Evolutionary conservation across 2,113 vertebrate species (phyloP), one percentile per base, ranked within the genome.

Genomic region (Eurystomus gularis): DNA sequence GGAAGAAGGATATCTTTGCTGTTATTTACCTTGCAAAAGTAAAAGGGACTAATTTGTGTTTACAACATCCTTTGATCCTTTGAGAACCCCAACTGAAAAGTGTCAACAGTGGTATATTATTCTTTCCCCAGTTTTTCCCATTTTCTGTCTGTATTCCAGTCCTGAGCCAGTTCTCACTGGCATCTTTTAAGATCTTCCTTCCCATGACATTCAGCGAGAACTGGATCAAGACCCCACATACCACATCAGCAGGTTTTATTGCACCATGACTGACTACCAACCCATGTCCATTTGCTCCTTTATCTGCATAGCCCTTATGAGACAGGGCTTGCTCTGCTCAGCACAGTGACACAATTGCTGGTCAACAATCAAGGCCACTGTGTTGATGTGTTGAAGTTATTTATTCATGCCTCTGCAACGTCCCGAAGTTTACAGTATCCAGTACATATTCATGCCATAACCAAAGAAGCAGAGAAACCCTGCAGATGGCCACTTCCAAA

Each of bases 271-370:
- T 1, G 3, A 28, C 0, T 1, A 44, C 24, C 19, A 66, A 7
- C 3, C 12, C 60, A n/a, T 28, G 7, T 24, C 6, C 2, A 0
- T 26, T 60, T 72, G 6, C n/a, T 54, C 35, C 19, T 48, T 68
- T 61, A 40, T 3, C 21, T 16, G 9, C 42, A 26, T 2, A 55
- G 14, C 15, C n/a, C 19, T 61, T 39, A 7, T 10, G 21, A 82
- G 9, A 48, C 28, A 31, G 18, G 11, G 6, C 37, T 84, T 65
- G 15, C 18, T 33, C 51, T 64, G 28, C 52, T 79, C 48, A 18
- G 35, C 3, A 0, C 14, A 31, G 57, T 64, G 28, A 8, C 9
- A 8, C 0, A 0, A 10, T 12, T 46, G 15, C 16, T 37, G 26
- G 21, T n/a, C 14, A 62, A 13, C 21, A 76, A 51, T 20, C 60